phyloP scores from a whole-genome alignment of 1,140 invertebrate species.

The Leptinotarsa defecta region DNA sequence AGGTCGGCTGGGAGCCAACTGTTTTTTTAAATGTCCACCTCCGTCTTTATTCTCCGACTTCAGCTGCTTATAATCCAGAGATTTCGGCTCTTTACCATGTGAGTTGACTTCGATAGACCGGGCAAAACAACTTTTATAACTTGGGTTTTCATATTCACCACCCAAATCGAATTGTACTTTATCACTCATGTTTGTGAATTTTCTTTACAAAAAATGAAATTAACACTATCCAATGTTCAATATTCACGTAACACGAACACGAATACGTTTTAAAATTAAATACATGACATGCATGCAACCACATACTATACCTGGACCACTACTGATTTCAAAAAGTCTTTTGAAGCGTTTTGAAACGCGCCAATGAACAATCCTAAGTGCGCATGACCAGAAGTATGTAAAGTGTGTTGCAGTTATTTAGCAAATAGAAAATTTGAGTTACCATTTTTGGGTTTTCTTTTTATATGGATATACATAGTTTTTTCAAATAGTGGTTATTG shows the following conservation, averaged over 20 bases:
- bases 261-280: background rate
- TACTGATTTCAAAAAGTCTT: background rate
- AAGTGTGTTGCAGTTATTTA: background rate
- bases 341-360: constrained; percentile 13
- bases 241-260: background rate
- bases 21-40: background rate
- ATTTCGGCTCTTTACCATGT: constrained; percentile 43
- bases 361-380: constrained; percentile 3
- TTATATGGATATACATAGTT: too few relatives aligned
- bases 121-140: constrained; percentile 52
- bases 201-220: background rate
- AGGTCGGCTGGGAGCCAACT: background rate
- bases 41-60: background rate
- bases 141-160: constrained; percentile 41
- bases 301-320: background rate
- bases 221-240: background rate
- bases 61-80: constrained; percentile 13
- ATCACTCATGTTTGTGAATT: constrained; percentile 15
- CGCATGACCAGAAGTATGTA: constrained; percentile 4
- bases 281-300: background rate
- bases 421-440: background rate
- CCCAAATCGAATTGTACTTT: constrained; percentile 23
- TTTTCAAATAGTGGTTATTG: too few relatives aligned
- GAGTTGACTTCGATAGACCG: constrained; percentile 50
- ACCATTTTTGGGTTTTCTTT: too few relatives aligned